These are phyloP conservation scores for Hoplodrina ambigua DNA, from an alignment of 2,888 invertebrate species.

Conservation along the genomic window DNA sequence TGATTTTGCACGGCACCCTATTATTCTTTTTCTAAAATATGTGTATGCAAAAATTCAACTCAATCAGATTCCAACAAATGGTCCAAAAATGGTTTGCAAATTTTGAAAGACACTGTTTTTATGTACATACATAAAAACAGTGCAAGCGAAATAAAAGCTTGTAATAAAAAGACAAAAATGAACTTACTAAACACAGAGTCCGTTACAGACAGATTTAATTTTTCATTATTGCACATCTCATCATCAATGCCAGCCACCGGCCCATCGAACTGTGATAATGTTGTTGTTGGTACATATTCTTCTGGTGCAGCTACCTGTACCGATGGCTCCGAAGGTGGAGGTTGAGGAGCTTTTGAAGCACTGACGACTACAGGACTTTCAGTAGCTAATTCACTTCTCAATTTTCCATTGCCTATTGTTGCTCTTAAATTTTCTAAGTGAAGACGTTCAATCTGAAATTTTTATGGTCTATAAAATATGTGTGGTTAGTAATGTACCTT, in stretches of 20 bases:
- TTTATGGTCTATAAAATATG: neutral
- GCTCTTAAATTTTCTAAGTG: slow-evolving; percentile 78
- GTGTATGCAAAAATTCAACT: too few species aligned
- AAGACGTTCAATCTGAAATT: slow-evolving; percentile 80
- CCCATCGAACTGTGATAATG: slow-evolving; percentile 25
- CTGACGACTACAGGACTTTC: neutral
- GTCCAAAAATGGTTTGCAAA: too few species aligned
- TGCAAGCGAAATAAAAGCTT: too few species aligned
- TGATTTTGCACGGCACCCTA: too few species aligned
- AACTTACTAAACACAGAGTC: slow-evolving; percentile 73
- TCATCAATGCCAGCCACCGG: slow-evolving; percentile 56
- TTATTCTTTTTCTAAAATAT: too few species aligned
- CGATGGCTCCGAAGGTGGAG: neutral
- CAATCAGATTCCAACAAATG: too few species aligned
- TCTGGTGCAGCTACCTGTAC: neutral
- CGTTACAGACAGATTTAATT: slow-evolving; percentile 73
- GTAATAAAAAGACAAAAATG: neutral
- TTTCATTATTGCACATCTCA: slow-evolving; percentile 72
- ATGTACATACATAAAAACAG: too few species aligned
- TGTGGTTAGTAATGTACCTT: too few species aligned
- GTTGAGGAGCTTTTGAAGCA: neutral
- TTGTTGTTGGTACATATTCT: neutral
- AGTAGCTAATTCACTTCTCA: slow-evolving; percentile 4
- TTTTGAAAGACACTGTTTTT: too few species aligned
- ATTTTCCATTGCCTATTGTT: slow-evolving; percentile 15